Base-by-base conservation (phyloP, 2,113 vertebrate genomes). In the Ia io region DNA sequence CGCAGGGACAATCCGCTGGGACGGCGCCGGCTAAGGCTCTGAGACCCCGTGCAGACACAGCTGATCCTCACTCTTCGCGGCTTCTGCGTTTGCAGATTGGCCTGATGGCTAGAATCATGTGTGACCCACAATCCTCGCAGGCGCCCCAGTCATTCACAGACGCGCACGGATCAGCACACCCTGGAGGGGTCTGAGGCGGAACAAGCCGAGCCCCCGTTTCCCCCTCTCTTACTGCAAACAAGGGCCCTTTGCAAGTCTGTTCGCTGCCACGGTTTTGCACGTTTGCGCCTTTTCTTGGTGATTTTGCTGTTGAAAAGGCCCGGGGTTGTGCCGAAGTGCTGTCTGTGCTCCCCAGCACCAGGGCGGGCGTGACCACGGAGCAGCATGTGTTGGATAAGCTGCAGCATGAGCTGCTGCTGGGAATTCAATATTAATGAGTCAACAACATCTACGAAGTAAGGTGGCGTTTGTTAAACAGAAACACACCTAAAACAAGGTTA, bases 151-250 rank as follows among this genome's bases (percentile, higher is more conserved):
- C 35, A 1, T 23, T n/a, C n/a, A 35, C 5, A 9, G 49, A 37
- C 49, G 1, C 3, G 20, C 0, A 0, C 17, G 18, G n/a, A 35
- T 25, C 44, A 6, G 37, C 9, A 0, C 47, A 25, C 9, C 3
- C 4, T 3, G 10, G 53, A n/a, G 22, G 9, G 8, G 17, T 25
- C 30, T 49, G 63, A 9, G 20, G 32, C 1, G 1, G 40, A 22
- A 9, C 53, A 0, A 7, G 44, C 30, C 11, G 0, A 49, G 16
- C 0, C 23, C 14, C 18, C 8, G 6, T 22, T 37, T 59, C 16
- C 32, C 5, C 2, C 25, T 12, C 40, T 42, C 37, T 1, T 3
- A 4, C 56, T 14, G 25, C 9, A n/a, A 69, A 53, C 25, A 9
- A 9, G 32, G 30, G n/a, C 73, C 63, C 71, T 91, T 71, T n/a